Evolutionary conservation across 2,797 vertebrate genomes (phyloP).

Genomic region (Etheostoma perlongum): DNA sequence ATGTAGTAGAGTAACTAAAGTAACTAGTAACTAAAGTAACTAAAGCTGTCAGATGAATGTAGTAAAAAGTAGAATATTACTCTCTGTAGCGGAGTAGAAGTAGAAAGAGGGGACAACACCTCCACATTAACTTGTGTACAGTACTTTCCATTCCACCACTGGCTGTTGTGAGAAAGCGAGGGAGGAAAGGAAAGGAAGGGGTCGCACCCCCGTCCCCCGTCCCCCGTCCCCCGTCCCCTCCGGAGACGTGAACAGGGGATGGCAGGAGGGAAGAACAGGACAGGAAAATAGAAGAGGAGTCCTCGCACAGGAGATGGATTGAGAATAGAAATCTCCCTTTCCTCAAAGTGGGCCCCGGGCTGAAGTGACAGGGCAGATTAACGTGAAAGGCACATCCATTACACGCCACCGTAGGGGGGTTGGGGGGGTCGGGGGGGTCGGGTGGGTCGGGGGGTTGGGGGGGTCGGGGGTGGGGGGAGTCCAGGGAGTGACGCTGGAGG

Average conservation of each 20-base stretch:
- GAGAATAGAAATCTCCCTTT: constrained; percentile 62
- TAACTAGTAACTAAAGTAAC: too few species aligned
- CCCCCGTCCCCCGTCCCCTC: neutral
- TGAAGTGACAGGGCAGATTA: constrained; percentile 70
- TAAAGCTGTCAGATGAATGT: too few species aligned
- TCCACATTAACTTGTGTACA: too few species aligned
- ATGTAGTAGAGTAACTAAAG: too few species aligned
- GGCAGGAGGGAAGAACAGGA: constrained; percentile 48
- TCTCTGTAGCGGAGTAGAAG: too few species aligned
- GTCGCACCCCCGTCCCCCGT: too few species aligned
- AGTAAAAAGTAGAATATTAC: too few species aligned
- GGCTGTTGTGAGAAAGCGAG: too few species aligned
- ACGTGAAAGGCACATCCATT: constrained; percentile 67
- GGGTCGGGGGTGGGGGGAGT: constrained; percentile 29
- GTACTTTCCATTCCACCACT: too few species aligned
- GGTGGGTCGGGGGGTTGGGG: neutral
- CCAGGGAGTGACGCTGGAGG: constrained; percentile 29
- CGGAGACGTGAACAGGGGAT: constrained; percentile 39
- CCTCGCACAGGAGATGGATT: constrained; percentile 41
- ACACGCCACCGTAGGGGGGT: constrained; percentile 60
- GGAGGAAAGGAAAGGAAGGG: too few species aligned
- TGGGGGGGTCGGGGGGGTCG: neutral
- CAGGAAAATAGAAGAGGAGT: constrained; percentile 43
- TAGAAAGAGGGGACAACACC: too few species aligned
- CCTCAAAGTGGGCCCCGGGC: constrained; percentile 42